phyloP scores from a whole-genome alignment of 2,888 invertebrate species.

The Acrobasis consociella region DNA sequence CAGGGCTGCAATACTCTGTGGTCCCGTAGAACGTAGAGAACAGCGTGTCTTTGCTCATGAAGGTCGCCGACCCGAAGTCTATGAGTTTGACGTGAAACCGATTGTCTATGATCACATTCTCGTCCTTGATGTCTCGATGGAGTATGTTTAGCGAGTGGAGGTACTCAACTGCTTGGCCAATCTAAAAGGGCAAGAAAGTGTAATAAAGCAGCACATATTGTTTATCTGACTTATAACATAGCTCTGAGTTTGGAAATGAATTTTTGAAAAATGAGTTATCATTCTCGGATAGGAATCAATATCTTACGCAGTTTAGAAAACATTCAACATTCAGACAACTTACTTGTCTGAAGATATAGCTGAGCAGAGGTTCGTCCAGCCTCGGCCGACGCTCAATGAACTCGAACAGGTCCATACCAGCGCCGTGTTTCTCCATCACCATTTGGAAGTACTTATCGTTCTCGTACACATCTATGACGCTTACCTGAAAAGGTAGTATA shows the following conservation, averaged over 20 bases:
- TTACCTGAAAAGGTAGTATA: conserved; percentile 52
- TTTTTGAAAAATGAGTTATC: too few species aligned
- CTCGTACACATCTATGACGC: conserved; percentile 86
- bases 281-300: too few species aligned
- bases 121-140: conserved; percentile 90
- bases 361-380: conserved; percentile 86
- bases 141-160: conserved; percentile 85
- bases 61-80: conserved; percentile 90
- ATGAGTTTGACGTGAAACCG: conserved; percentile 88
- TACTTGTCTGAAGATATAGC: conserved; percentile 88
- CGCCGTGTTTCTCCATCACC: conserved; percentile 90
- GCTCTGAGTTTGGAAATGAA: too few species aligned
- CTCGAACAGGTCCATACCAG: conserved; percentile 90
- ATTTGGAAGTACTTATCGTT: conserved; percentile 87
- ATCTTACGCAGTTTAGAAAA: too few species aligned
- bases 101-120: conserved; percentile 89
- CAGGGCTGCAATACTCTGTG: conserved; percentile 89
- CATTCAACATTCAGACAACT: too few species aligned
- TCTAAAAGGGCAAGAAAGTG: conserved; percentile 58
- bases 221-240: too few species aligned
- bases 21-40: conserved; percentile 90
- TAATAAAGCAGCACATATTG: too few species aligned
- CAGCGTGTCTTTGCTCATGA: conserved; percentile 83
- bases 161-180: conserved; percentile 87
- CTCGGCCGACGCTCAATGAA: conserved; percentile 87